These are phyloP conservation scores for Hafferia zeledoni DNA, from an alignment of 2,797 vertebrate genomes.

Conservation along the genomic window DNA sequence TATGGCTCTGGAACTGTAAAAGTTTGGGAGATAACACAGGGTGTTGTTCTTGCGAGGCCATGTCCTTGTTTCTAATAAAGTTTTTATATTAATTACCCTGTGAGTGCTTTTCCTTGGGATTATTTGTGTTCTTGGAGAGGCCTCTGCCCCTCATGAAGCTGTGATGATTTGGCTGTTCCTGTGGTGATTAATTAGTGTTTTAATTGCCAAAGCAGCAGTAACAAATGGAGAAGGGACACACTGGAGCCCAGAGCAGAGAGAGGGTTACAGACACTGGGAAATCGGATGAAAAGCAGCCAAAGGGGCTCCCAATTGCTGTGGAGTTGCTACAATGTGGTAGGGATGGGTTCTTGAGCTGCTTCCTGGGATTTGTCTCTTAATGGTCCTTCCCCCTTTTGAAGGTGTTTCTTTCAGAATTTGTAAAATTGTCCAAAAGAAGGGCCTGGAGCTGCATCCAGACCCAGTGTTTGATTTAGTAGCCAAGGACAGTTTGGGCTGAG, in stretches of 20 bases:
- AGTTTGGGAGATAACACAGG: neutral
- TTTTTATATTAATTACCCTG: neutral
- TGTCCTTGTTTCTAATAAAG: conserved; percentile 34
- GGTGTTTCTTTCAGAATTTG: neutral
- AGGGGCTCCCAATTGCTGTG: neutral
- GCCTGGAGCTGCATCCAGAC: fast-evolving
- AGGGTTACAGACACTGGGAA: fast-evolving
- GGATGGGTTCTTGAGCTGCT: neutral
- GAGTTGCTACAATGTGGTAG: neutral
- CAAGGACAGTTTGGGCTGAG: neutral
- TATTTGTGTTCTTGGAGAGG: neutral
- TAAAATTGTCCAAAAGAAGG: neutral
- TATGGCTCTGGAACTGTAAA: neutral
- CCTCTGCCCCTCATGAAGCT: neutral
- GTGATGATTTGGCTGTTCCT: neutral
- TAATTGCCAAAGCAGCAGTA: neutral
- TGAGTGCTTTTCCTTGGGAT: neutral
- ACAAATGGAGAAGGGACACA: neutral
- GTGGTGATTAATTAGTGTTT: neutral
- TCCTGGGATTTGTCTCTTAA: neutral
- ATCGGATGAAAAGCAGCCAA: neutral
- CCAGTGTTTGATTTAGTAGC: neutral
- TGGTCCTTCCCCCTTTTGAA: neutral
- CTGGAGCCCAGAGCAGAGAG: fast-evolving
- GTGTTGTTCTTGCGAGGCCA: neutral